Percentiles rank a stretch among this genome's conserved stretches.
These are phyloP conservation scores for Bombus balteatus DNA, from an alignment of 1,140 invertebrate species.

Conservation along the genomic window DNA sequence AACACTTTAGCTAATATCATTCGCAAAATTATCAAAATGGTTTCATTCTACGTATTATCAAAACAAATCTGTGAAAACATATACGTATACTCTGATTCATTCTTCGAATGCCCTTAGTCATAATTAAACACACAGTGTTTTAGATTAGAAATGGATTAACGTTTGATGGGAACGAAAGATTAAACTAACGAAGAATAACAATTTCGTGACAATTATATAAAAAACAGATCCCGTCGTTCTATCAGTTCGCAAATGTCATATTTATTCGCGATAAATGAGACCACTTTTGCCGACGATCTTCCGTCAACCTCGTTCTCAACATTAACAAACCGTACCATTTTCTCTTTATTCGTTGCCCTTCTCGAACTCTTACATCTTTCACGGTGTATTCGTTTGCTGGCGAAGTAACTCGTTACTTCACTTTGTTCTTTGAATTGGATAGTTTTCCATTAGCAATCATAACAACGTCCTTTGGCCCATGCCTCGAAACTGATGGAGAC, in stretches of 20 bases:
- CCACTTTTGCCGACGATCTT: conserved; percentile 52
- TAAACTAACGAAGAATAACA: not conserved
- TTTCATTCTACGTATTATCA: too few species aligned
- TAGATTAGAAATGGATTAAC: not conserved
- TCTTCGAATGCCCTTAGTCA: not conserved
- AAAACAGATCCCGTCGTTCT: not conserved
- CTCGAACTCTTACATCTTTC: conserved; percentile 59
- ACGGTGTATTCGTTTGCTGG: conserved; percentile 64
- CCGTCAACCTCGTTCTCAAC: conserved; percentile 66
- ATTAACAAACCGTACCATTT: conserved; percentile 75
- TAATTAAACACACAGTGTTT: not conserved
- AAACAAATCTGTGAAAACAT: not conserved
- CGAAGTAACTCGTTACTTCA: conserved; percentile 78
- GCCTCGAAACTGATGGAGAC: conserved; percentile 69
- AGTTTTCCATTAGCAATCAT: conserved; percentile 82
- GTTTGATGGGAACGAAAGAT: not conserved
- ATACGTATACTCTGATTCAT: not conserved
- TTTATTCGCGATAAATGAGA: conserved; percentile 48
- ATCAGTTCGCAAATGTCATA: not conserved
- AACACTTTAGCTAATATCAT: not conserved
- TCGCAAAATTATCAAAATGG: not conserved
- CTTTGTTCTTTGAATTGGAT: conserved; percentile 81
- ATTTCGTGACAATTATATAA: not conserved
- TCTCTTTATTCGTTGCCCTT: conserved; percentile 51
- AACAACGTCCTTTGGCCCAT: conserved; percentile 77